Evolutionary conservation across 2,888 invertebrate genomes (phyloP).

Genomic region (Ophion costatus): DNA sequence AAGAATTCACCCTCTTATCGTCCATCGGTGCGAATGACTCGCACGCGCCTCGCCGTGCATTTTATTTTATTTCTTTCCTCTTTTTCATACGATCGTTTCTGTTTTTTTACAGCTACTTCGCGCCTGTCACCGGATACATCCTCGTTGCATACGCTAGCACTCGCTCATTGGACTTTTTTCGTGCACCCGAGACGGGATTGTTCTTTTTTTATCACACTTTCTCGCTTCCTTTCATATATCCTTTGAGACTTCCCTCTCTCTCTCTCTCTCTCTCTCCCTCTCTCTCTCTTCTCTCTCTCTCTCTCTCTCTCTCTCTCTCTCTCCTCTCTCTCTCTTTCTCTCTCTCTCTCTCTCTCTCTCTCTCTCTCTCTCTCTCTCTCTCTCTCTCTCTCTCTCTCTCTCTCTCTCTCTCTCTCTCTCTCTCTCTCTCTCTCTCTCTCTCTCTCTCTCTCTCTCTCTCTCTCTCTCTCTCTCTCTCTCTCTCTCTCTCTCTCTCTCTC

Average conservation of each 20-base stretch:
- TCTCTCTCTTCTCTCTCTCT: too few species aligned
- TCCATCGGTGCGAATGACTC: constrained; percentile 15
- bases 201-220: neutral
- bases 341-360: neutral
- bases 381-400: neutral
- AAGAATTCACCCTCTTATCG: constrained; percentile 2
- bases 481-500: neutral
- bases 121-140: constrained; percentile 47
- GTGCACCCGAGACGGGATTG: constrained; percentile 4
- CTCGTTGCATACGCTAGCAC: constrained; percentile 41
- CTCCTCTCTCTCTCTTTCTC: neutral
- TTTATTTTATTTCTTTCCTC: constrained; percentile 3
- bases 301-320: neutral
- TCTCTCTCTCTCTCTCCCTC: neutral
- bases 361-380: neutral
- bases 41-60: constrained; percentile 14
- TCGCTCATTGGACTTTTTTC: constrained; percentile 22
- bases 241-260: neutral
- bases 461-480: neutral
- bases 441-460: neutral
- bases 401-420: neutral
- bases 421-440: neutral
- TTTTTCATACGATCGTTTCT: constrained; percentile 9
- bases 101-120: constrained; percentile 38
- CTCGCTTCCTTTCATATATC: neutral